phyloP scores from a whole-genome alignment of 2,113 vertebrate genomes.

The Rhynchomys soricoides region DNA sequence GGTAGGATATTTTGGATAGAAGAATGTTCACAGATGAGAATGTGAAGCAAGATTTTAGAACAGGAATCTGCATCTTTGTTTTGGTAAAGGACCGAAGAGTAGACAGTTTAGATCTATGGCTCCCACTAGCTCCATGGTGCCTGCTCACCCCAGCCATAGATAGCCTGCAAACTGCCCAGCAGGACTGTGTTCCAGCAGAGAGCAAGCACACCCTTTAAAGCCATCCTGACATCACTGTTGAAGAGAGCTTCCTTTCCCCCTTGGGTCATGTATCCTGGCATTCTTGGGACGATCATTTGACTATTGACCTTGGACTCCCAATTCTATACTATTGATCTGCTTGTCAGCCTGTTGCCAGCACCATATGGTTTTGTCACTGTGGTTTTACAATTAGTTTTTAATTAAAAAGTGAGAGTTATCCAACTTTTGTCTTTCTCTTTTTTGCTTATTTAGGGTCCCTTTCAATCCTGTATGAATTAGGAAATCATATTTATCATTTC shows the following conservation, averaged over 20 bases:
- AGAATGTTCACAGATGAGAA: neutral
- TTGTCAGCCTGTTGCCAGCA: neutral
- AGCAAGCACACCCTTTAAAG: neutral
- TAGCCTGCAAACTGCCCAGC: neutral
- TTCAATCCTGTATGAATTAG: neutral
- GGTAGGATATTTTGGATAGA: neutral
- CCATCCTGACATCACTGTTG: neutral
- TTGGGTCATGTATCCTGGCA: neutral
- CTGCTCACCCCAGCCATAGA: neutral
- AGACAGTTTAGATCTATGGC: neutral
- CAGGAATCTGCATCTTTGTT: neutral
- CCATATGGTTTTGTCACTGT: neutral
- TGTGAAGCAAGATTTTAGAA: neutral
- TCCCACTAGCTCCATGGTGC: neutral
- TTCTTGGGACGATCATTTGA: neutral
- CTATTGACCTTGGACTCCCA: neutral
- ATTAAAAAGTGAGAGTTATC: neutral
- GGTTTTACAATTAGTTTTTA: neutral
- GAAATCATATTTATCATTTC: neutral
- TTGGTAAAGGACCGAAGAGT: neutral
- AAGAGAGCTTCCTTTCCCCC: neutral
- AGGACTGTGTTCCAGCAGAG: neutral
- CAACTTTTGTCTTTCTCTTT: neutral
- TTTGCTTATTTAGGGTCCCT: neutral
- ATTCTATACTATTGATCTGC: neutral